Base-by-base conservation (phyloP, 2,113 vertebrate species). In the Chamaea fasciata region DNA sequence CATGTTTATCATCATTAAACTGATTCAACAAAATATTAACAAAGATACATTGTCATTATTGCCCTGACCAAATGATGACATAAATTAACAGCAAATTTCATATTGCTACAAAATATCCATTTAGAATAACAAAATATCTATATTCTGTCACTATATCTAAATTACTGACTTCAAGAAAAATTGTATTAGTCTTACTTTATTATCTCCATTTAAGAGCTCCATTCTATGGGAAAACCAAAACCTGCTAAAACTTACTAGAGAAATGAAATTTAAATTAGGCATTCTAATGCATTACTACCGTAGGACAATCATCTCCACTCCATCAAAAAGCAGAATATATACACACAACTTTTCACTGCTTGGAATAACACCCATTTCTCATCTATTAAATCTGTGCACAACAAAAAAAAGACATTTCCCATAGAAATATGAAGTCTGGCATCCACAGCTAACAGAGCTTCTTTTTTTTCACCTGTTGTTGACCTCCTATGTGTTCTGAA, bases 1-100 rank as follows among this genome's bases (percentile, higher is more conserved):
- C 82, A 60, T 37, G 57, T 92, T 47, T 86, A 82, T 49, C 60
- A 52, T 70, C 91, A 96, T 89, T 92, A 96, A 93, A 74, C 73
- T 52, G 94, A 70, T 95, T 96, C 83, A 87, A 73, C 52, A 84
- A 94, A 93, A 94, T 87, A 56, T 53, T 96, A 83, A 87, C 47
- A 86, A 91, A 85, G 42, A n/a, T 18, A 41, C 23, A 94, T 76
- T 76, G 50, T 74, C 35, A 47, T 69, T 82, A 52, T 17, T 39
- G 33, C 87, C 65, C 50, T 75, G 83, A 31, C 50, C 57, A 91
- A 84, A 88, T 47, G 63, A 88, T 84, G 71, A 87, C 49, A 91
- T 11, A 94, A 76, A 80, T 89, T 88, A 95, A 89, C 68, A 57
- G 47, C 60, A 81, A 92, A 65, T 67, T 87, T 76, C 56, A 86